Percentiles rank a stretch among this genome's conserved stretches.
Conservation (phyloP, 2,113 vertebrate genomes). For the Sander vitreus region DNA sequence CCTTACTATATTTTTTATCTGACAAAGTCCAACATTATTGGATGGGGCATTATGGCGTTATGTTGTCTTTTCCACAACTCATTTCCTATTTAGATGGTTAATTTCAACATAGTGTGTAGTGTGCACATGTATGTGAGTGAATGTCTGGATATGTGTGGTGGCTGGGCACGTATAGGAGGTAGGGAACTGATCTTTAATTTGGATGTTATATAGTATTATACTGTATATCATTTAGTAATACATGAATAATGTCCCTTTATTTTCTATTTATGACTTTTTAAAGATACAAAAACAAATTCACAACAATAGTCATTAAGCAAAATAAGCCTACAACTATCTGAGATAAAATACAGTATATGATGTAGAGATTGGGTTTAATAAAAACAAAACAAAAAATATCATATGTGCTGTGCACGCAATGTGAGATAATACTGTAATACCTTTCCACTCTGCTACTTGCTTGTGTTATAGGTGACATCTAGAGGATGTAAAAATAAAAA, state of each 20-base stretch:
- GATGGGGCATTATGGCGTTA: background rate
- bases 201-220: too few species aligned
- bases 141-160: background rate
- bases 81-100: too few species aligned
- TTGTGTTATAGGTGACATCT: constrained; percentile 5
- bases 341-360: background rate
- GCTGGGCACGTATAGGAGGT: background rate
- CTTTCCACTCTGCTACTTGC: background rate
- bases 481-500: background rate
- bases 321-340: background rate
- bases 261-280: background rate
- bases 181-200: background rate
- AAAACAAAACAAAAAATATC: background rate
- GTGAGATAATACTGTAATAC: too few species aligned
- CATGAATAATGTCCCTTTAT: background rate
- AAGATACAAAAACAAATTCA: background rate
- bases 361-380: background rate
- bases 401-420: background rate
- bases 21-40: background rate
- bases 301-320: background rate
- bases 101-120: too few species aligned
- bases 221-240: background rate
- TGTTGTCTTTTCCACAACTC: too few species aligned
- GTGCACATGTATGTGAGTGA: background rate
- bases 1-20: background rate